Evolutionary conservation across 2,113 vertebrate species (phyloP).

Genomic region (Loxodonta africana): DNA sequence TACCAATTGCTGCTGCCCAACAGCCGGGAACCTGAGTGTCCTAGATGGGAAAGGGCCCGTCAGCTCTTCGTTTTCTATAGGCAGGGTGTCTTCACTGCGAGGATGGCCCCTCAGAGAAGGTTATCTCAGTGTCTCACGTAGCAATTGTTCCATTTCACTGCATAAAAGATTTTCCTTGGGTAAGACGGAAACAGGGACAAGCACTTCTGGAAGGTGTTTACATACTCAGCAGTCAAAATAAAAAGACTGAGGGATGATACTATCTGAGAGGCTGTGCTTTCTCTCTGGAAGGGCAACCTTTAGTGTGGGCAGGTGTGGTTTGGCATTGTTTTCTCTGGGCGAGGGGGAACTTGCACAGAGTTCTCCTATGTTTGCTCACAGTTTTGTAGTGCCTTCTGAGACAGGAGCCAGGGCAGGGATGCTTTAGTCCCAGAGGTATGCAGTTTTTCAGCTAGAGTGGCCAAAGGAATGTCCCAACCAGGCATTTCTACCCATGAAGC

Average conservation of each 20-base stretch:
- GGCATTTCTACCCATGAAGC: conserved; percentile 72
- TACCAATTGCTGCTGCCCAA: conserved; percentile 37
- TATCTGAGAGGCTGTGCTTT: neutral
- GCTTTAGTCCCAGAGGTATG: conserved; percentile 70
- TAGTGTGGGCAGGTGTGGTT: conserved; percentile 32
- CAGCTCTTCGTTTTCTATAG: conserved; percentile 66
- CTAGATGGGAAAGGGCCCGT: neutral
- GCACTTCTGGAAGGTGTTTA: neutral
- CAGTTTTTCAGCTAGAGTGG: conserved; percentile 56
- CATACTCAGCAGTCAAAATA: neutral
- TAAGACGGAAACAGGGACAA: neutral
- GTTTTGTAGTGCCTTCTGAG: conserved; percentile 48
- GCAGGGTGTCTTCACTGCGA: neutral
- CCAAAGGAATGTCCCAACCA: conserved; percentile 82
- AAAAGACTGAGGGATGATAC: neutral
- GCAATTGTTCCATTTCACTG: neutral
- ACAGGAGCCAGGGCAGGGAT: neutral
- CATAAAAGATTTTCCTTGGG: neutral
- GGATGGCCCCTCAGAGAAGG: neutral
- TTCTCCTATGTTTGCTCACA: conserved; percentile 46
- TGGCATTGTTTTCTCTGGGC: conserved; percentile 10
- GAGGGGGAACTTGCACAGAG: neutral
- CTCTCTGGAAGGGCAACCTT: neutral
- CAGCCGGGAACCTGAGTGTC: neutral
- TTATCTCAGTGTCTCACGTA: neutral